Conservation (phyloP, 2,888 invertebrate genomes). For the Chalcosyrphus nemorum region DNA sequence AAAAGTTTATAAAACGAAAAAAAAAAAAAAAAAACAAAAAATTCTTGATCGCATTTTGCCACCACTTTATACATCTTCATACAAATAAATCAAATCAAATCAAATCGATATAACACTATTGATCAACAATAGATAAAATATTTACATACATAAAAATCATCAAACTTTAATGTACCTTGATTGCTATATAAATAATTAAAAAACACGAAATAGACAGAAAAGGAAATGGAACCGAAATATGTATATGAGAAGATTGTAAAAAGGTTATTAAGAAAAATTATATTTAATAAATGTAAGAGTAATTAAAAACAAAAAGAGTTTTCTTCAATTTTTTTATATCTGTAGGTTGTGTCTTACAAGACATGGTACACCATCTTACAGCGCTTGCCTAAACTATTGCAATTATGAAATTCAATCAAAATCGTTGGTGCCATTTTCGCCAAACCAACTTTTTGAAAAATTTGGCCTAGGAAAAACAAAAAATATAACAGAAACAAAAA, state of each 20-base stretch:
- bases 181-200: slow-evolving; percentile 68
- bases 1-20: no score
- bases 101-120: slow-evolving; percentile 52
- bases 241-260: slow-evolving; percentile 58
- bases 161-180: slow-evolving; percentile 75
- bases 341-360: no score
- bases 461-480: no score
- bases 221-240: slow-evolving; percentile 48
- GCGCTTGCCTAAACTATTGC: no score
- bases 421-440: no score
- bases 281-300: slow-evolving; percentile 70
- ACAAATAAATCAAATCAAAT: slow-evolving; percentile 43
- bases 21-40: slow-evolving; percentile 2
- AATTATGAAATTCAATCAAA: no score
- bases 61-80: slow-evolving; percentile 60
- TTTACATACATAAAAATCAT: slow-evolving; percentile 72
- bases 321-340: background rate
- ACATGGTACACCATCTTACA: no score
- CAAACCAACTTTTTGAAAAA: no score
- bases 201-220: slow-evolving; percentile 29
- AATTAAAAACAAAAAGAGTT: slow-evolving; percentile 11
- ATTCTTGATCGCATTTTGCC: slow-evolving; percentile 56
- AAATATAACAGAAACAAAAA: no score
- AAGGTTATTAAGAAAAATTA: slow-evolving; percentile 43
- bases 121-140: slow-evolving; percentile 46